Percentiles rank a stretch among this genome's conserved stretches.
Conservation (phyloP, 2,113 vertebrate genomes). For the Heloderma charlesbogerti region DNA sequence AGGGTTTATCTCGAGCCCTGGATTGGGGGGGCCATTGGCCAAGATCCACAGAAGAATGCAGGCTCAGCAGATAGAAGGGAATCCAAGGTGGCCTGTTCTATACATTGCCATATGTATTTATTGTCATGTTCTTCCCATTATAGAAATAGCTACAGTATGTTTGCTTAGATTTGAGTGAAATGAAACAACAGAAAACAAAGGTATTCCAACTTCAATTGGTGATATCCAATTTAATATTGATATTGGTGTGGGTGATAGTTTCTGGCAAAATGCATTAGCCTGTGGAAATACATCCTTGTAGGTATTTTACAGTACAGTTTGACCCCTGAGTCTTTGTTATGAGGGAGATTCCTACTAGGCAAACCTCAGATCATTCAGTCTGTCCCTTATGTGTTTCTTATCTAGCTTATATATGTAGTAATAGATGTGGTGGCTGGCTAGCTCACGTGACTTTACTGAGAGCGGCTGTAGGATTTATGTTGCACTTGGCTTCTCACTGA, state of each 20-base stretch:
- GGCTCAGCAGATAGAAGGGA: neutral
- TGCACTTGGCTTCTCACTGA: too few relatives aligned
- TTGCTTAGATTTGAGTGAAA: neutral
- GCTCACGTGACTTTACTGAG: too few relatives aligned
- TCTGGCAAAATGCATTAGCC: neutral
- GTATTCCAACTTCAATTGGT: neutral
- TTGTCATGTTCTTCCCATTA: neutral
- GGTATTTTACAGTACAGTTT: neutral
- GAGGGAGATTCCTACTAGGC: conserved; percentile 9
- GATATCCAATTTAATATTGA: too few relatives aligned
- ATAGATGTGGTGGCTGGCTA: neutral
- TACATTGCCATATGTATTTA: neutral
- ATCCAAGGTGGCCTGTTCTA: neutral
- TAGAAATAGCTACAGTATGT: neutral
- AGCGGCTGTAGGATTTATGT: neutral
- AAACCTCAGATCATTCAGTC: neutral
- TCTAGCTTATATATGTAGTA: neutral
- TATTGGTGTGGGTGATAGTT: neutral
- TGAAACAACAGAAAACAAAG: neutral
- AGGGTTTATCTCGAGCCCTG: neutral
- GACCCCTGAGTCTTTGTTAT: neutral
- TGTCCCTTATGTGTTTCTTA: neutral
- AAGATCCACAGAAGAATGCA: neutral
- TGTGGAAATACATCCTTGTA: neutral
- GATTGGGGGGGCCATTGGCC: neutral